phyloP scores from a whole-genome alignment of 1,140 invertebrate species.

The Drusus annulatus region DNA sequence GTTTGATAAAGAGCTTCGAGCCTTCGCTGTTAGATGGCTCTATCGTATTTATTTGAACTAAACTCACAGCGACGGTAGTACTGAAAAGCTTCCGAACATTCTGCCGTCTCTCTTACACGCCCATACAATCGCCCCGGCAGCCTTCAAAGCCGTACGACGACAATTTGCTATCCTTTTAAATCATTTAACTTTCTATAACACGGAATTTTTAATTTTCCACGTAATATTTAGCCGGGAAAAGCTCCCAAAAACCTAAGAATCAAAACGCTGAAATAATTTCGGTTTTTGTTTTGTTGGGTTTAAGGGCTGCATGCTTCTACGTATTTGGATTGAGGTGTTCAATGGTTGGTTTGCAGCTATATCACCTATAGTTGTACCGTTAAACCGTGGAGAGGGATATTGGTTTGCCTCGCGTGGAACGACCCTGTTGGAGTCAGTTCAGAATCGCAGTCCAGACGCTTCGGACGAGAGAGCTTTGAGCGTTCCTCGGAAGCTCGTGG shows the following conservation, averaged over 20 bases:
- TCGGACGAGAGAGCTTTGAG: constrained; percentile 52
- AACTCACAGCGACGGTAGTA: not conserved
- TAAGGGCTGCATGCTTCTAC: too few relatives aligned
- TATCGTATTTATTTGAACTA: constrained; percentile 11
- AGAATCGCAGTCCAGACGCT: constrained; percentile 49
- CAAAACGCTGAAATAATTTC: too few relatives aligned
- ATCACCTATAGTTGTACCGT: constrained; percentile 9
- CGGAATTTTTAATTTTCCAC: not conserved
- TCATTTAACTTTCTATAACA: not conserved
- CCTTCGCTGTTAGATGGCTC: constrained; percentile 27
- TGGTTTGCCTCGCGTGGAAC: constrained; percentile 1
- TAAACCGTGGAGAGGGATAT: constrained; percentile 35
- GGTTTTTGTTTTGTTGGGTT: too few relatives aligned
- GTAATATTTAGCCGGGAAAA: constrained; percentile 14
- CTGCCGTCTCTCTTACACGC: constrained; percentile 6
- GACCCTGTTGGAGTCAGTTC: constrained; percentile 43
- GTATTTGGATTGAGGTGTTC: not conserved
- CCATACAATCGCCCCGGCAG: constrained; percentile 3
- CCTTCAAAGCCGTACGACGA: constrained; percentile 5
- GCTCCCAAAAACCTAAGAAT: not conserved
- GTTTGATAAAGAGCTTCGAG: constrained; percentile 24
- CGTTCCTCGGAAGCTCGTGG: constrained; percentile 27
- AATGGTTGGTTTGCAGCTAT: not conserved
- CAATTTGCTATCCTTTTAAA: constrained; percentile 6
- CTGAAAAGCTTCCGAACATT: not conserved